phyloP scores from a whole-genome alignment of 2,797 vertebrate species.

The Uromys caudimaculatus region DNA sequence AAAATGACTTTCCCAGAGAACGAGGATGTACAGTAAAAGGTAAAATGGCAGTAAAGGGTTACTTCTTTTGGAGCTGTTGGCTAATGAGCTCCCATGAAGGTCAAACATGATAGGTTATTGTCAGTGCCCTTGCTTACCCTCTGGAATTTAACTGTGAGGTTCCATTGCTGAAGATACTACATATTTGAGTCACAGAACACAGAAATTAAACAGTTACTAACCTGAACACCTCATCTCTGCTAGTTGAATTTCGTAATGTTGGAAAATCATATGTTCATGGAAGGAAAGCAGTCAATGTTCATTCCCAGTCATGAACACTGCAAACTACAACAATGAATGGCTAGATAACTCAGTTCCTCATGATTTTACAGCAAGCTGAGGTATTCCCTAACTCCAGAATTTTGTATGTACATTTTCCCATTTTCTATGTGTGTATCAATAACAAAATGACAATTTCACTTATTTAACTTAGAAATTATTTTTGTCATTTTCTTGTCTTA shows the following conservation, averaged over 20 bases:
- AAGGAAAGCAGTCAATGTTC: not conserved
- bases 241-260: not conserved
- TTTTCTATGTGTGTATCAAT: not conserved
- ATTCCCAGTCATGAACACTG: not conserved
- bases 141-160: not conserved
- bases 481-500: slow-evolving; percentile 41
- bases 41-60: not conserved
- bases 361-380: not conserved
- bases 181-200: not conserved
- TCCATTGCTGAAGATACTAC: not conserved
- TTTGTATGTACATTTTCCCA: not conserved
- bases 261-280: not conserved
- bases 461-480: not conserved
- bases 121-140: not conserved
- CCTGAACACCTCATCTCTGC: not conserved
- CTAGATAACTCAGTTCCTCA: not conserved
- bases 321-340: not conserved
- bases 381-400: not conserved
- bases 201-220: not conserved
- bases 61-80: not conserved
- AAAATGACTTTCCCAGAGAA: not conserved
- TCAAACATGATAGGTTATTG: not conserved
- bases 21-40: not conserved
- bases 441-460: not conserved
- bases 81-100: not conserved